Evolutionary conservation across 2,888 invertebrate genomes (phyloP), one percentile per base, ranked within the genome.

Genomic region (Tinea pellionella): DNA sequence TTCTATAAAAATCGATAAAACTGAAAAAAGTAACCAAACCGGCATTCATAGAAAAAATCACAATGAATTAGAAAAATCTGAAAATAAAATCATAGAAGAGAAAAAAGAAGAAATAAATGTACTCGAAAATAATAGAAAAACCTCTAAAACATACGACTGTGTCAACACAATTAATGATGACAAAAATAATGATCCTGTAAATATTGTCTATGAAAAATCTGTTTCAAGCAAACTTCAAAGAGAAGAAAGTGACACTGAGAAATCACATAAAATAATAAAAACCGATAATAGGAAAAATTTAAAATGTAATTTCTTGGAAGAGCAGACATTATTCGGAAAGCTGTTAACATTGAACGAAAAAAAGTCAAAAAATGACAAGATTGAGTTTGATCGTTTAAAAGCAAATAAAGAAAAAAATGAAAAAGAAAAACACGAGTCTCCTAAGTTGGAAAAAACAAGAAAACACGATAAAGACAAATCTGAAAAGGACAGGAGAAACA

Each of bases 351-450:
- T 69, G 57, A 77, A 73, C 62, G 80, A 83, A n/a, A 80, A 80
- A 65, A 79, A 77, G 64, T 68, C 75, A 8, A 77, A 89, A 66
- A 71, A 78, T 65, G 55, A 24, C 55, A 19, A 29, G 12, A 65
- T 70, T 7, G 78, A 76, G 68, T 70, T 68, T 63, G 89, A 89
- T 43, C 79, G 79, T 59, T 86, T 89, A 30, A 84, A 84, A 65
- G 55, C 61, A 30, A 74, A 47, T 15, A 67, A 61, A 53, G 53
- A 71, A 61, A 74, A 71, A 62, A 76, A 77, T 61, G 77, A 84
- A 53, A 84, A 77, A 69, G 88, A 89, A 64, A 82, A 78, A 69
- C 74, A 81, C 65, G 79, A 70, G 56, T 58, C 66, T 60, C 77
- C 77, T 62, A 66, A 68, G 61, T 85, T 85, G 37, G 78, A 77